Conservation (phyloP, 2,888 invertebrate genomes). For the Myathropa florea region DNA sequence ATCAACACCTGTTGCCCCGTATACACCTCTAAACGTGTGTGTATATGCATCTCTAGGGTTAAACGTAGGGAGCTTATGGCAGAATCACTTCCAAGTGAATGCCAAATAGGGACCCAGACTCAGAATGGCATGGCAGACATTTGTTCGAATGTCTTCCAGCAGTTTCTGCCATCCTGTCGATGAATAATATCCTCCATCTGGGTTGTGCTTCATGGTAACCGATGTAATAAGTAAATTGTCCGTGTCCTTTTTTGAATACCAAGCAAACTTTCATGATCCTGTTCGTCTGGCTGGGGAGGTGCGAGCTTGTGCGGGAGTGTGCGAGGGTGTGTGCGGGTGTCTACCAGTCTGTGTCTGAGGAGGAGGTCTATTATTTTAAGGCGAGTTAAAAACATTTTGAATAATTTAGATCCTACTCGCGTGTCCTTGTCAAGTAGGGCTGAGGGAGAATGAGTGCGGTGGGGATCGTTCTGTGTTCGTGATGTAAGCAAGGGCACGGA, state of each 20-base stretch:
- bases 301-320: not conserved
- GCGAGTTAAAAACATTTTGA: slow-evolving; percentile 39
- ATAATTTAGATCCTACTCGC: slow-evolving; percentile 30
- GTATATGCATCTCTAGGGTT: not conserved
- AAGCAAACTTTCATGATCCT: slow-evolving; percentile 26
- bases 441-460: not conserved
- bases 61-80: not conserved
- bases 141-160: slow-evolving; percentile 25
- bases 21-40: not conserved
- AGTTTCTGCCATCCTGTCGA: slow-evolving; percentile 5
- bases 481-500: not conserved
- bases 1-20: not conserved
- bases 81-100: slow-evolving; percentile 13
- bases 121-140: slow-evolving; percentile 7
- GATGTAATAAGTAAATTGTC: slow-evolving; percentile 52
- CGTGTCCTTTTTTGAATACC: slow-evolving; percentile 25
- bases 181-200: slow-evolving; percentile 40
- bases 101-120: slow-evolving; percentile 29
- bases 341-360: not conserved
- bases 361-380: slow-evolving; percentile 39
- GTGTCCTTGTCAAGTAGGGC: slow-evolving; percentile 6
- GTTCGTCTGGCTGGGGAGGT: slow-evolving; percentile 7
- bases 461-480: not conserved
- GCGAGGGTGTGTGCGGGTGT: not conserved
- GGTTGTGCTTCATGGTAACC: slow-evolving; percentile 41